Evolutionary conservation across 2,797 vertebrate genomes (phyloP).

Genomic region (Rhincodon typus): DNA sequence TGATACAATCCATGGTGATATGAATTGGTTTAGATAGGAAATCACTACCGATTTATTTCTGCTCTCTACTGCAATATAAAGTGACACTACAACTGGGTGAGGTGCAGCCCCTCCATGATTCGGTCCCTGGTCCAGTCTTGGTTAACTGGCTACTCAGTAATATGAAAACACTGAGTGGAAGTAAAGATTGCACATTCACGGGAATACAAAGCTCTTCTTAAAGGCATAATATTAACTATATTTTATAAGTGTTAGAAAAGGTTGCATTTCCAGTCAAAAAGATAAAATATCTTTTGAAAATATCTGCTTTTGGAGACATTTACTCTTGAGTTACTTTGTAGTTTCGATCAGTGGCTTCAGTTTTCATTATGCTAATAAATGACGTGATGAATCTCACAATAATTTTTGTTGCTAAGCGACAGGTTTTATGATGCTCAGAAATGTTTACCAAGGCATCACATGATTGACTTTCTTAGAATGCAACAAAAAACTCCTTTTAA

Average conservation of each 20-base stretch:
- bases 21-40: neutral
- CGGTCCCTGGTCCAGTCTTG: neutral
- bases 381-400: no score
- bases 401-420: slow-evolving; percentile 10
- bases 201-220: neutral
- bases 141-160: neutral
- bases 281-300: neutral
- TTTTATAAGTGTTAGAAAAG: neutral
- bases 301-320: neutral
- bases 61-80: neutral
- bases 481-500: neutral
- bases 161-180: neutral
- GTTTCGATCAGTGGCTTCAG: neutral
- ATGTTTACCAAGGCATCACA: neutral
- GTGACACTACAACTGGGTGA: neutral
- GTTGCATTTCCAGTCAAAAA: neutral
- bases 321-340: neutral
- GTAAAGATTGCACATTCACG: neutral
- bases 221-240: slow-evolving; percentile 5
- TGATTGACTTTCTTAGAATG: neutral
- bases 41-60: no score
- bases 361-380: slow-evolving; percentile 24
- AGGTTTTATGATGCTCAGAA: neutral
- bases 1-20: neutral
- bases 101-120: no score